Conservation (phyloP, 2,888 invertebrate genomes). For the Autographa pulchrina region DNA sequence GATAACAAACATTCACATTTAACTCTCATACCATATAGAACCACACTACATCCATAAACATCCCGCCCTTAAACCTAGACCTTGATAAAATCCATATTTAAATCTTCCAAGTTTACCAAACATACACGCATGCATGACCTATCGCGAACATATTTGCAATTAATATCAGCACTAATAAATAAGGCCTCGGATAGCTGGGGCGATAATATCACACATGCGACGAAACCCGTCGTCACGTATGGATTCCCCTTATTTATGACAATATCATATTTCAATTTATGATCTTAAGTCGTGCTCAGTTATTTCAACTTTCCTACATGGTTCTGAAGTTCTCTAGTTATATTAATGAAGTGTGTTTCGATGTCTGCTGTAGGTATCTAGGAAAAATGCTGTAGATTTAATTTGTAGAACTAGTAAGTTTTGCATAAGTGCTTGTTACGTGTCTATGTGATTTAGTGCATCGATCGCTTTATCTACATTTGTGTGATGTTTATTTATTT, state of each 20-base stretch:
- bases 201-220: slow-evolving; percentile 73
- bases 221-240: slow-evolving; percentile 83
- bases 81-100: slow-evolving; percentile 53
- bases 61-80: slow-evolving; percentile 36
- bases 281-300: slow-evolving; percentile 50
- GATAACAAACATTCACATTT: slow-evolving; percentile 3
- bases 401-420: background rate
- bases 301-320: slow-evolving; percentile 54
- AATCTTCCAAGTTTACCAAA: slow-evolving; percentile 25
- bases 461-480: background rate
- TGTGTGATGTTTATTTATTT: background rate
- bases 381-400: background rate
- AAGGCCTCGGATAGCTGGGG: slow-evolving; percentile 66
- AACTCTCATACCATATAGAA: slow-evolving; percentile 17
- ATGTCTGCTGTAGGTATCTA: slow-evolving; percentile 9
- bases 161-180: slow-evolving; percentile 71
- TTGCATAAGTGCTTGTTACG: background rate
- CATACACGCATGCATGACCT: slow-evolving; percentile 48
- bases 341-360: slow-evolving; percentile 50
- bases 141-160: slow-evolving; percentile 69
- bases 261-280: slow-evolving; percentile 86
- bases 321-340: slow-evolving; percentile 45
- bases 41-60: slow-evolving; percentile 36
- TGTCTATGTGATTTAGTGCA: slow-evolving; percentile 2
- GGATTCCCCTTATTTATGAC: slow-evolving; percentile 78